Evolutionary conservation across 2,113 vertebrate genomes (phyloP).

Genomic region (Trogon melanurus): DNA sequence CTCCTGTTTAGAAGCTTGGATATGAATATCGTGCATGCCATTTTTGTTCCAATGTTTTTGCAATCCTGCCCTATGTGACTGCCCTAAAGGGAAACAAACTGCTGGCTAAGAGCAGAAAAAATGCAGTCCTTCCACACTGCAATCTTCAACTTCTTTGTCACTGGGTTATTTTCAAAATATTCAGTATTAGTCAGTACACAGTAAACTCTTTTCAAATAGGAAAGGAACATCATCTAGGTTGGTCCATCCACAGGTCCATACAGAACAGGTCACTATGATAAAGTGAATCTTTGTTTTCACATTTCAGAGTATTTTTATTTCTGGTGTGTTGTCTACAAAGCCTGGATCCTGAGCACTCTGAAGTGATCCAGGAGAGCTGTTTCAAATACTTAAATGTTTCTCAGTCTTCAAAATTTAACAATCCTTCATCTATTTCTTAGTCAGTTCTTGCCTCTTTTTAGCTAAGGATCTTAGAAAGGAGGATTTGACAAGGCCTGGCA

Average conservation of each 20-base stretch:
- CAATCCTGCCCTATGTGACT: conserved; percentile 24
- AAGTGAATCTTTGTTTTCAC: background rate
- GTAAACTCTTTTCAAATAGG: background rate
- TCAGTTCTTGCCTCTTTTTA: background rate
- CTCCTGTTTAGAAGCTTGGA: conserved; percentile 14
- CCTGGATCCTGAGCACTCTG: background rate
- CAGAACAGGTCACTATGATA: background rate
- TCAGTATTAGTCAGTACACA: background rate
- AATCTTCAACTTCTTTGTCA: background rate
- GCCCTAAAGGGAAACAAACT: conserved; percentile 4
- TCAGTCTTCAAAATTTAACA: background rate
- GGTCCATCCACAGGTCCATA: background rate
- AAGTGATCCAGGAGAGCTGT: background rate
- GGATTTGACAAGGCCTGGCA: background rate
- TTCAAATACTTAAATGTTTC: background rate
- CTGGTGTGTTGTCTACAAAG: background rate
- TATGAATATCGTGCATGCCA: background rate
- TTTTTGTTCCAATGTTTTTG: background rate
- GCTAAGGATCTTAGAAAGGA: background rate
- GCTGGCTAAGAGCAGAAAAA: conserved; percentile 10
- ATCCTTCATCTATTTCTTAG: background rate
- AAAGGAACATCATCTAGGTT: background rate
- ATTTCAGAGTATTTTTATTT: background rate
- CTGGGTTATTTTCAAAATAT: background rate
- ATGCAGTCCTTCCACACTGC: background rate